A percentile compares a stretch with the other conserved stretches of the same genome.
phyloP scores from a whole-genome alignment of 2,797 vertebrate genomes.

The Malurus leucopterus region DNA sequence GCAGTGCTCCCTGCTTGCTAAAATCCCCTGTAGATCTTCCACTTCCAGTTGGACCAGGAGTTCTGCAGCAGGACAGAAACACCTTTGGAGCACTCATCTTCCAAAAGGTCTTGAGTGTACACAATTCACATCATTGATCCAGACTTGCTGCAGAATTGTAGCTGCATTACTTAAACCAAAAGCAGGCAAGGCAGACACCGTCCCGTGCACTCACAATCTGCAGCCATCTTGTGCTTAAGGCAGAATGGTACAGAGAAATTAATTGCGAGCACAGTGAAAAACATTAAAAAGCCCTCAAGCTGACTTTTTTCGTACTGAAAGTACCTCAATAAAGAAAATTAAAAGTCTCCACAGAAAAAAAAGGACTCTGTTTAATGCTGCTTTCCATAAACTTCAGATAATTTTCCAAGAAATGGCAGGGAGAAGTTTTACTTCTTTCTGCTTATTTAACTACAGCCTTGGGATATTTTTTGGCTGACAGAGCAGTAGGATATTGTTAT shows the following conservation, averaged over 20 bases:
- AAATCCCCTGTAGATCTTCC: background rate
- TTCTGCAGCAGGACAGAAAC: background rate
- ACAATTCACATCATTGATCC: background rate
- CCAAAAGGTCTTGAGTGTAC: background rate
- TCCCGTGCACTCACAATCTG: background rate
- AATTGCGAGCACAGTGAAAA: background rate
- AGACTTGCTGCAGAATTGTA: rapidly evolving
- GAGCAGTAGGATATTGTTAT: background rate
- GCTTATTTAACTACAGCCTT: background rate
- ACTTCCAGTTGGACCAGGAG: background rate
- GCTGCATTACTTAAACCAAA: background rate
- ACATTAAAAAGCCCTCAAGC: background rate
- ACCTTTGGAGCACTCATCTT: background rate
- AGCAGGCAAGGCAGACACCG: background rate
- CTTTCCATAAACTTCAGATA: background rate
- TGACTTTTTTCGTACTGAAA: background rate
- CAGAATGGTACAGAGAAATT: background rate
- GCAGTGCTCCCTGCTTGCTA: background rate
- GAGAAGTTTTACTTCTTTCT: background rate
- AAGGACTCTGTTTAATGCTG: background rate
- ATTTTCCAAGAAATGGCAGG: background rate
- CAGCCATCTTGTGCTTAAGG: background rate
- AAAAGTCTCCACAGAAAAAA: background rate
- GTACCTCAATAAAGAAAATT: background rate
- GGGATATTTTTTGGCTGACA: background rate